Conservation (phyloP, 2,797 vertebrate species). For the Momotus momota region DNA sequence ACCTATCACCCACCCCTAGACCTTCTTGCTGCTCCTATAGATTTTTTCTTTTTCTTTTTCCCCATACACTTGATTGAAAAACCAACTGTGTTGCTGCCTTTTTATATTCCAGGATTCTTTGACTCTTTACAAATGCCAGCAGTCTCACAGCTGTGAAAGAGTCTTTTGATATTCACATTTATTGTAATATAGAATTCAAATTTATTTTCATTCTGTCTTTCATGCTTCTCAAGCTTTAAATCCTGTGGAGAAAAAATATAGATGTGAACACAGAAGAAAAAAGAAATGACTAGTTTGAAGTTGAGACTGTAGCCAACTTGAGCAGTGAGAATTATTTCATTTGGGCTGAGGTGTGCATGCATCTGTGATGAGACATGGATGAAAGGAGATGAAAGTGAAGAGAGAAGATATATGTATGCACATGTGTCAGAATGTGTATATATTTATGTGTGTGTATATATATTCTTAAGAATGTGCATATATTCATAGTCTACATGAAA, state of each 20-base stretch:
- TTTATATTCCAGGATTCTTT: slow-evolving; percentile 61
- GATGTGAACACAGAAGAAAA: slow-evolving; percentile 46
- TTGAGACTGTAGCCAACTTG: slow-evolving; percentile 42
- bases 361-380: slow-evolving; percentile 15
- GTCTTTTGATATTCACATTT: slow-evolving; percentile 72
- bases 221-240: slow-evolving; percentile 67
- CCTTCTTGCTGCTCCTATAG: slow-evolving; percentile 51
- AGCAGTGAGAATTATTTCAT: slow-evolving; percentile 47
- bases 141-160: slow-evolving; percentile 60
- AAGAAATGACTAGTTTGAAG: slow-evolving; percentile 57
- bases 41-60: slow-evolving; percentile 34
- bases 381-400: background rate
- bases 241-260: slow-evolving; percentile 60
- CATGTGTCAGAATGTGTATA: background rate
- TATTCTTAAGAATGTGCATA: background rate
- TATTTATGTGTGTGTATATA: background rate
- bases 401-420: background rate
- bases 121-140: slow-evolving; percentile 67
- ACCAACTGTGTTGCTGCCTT: slow-evolving; percentile 56
- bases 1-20: slow-evolving; percentile 52
- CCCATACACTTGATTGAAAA: slow-evolving; percentile 22
- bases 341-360: slow-evolving; percentile 42
- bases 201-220: slow-evolving; percentile 70
- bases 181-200: slow-evolving; percentile 72
- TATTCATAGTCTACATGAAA: background rate